A percentile compares a stretch with the other conserved stretches of the same genome.
These are phyloP conservation scores for Hepsetus odoe DNA, from an alignment of 2,113 vertebrate genomes.

Conservation along the genomic window DNA sequence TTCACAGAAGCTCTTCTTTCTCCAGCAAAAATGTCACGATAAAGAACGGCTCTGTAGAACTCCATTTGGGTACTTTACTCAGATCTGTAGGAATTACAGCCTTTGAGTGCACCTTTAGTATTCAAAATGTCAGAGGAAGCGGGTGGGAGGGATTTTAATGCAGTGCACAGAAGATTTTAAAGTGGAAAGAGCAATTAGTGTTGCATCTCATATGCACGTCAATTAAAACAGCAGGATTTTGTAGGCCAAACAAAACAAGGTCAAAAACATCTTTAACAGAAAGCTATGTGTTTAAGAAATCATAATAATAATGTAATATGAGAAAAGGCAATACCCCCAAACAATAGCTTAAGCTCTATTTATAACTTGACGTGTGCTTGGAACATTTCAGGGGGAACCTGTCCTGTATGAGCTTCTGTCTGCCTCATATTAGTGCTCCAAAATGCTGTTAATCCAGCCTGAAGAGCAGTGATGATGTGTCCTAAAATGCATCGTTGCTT, in stretches of 20 bases:
- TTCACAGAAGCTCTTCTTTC: not conserved
- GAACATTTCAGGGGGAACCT: slow-evolving; percentile 10
- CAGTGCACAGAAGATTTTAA: not conserved
- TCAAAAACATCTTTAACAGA: not conserved
- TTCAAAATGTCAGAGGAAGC: slow-evolving; percentile 20
- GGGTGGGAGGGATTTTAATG: not conserved
- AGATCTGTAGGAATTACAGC: slow-evolving; percentile 18
- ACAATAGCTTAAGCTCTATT: not conserved
- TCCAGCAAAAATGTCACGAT: slow-evolving; percentile 40
- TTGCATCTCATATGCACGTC: not conserved
- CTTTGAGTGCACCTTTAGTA: slow-evolving; percentile 7
- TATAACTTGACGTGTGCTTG: not conserved
- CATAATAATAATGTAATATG: not conserved
- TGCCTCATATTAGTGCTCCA: not conserved
- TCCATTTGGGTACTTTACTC: slow-evolving; percentile 2
- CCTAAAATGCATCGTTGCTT: not conserved
- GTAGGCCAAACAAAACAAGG: not conserved
- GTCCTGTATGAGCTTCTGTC: not conserved
- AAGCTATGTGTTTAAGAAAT: not conserved
- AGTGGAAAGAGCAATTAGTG: slow-evolving; percentile 17
- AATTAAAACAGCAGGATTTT: slow-evolving; percentile 13
- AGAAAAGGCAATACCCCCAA: not conserved
- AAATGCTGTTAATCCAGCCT: not conserved
- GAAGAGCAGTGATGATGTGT: not conserved
- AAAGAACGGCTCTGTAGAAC: slow-evolving; percentile 9